Evolutionary conservation across 2,888 invertebrate species (phyloP), one percentile per base, ranked within the genome.

Genomic region (Choreutis nemorana): DNA sequence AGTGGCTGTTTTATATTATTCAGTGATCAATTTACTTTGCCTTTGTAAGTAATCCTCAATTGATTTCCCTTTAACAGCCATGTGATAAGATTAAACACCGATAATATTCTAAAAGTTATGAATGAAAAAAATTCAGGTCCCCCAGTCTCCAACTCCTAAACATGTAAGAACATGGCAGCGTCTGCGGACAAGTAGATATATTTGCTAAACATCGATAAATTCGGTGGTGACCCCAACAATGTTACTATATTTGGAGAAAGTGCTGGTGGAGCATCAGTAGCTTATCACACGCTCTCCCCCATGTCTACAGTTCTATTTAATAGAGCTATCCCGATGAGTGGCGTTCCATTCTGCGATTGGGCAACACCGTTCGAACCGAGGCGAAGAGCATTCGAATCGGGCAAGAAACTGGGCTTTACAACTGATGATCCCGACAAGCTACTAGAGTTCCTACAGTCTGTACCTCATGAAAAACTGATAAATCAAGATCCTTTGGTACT

Each of bases 181-280:
- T n/a, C n/a, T n/a, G n/a, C n/a, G n/a, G n/a, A n/a, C n/a, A n/a
- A n/a, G n/a, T n/a, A n/a, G n/a, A n/a, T n/a, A n/a, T n/a, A n/a
- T n/a, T n/a, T n/a, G n/a, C n/a, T n/a, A n/a, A 61, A 61, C 26
- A 57, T 63, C n/a, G 18, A 28, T 0, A 34, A 36, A 4, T 62
- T 62, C 29, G 61, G 62, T 7, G 63, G 63, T 4, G 49, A 60
- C 32, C 41, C 56, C 0, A 36, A 41, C 2, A 55, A 51, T 27
- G 44, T 63, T 0, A 64, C 64, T 0, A 31, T 64, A 9, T 54
- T 64, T 30, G 64, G 62, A 11, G 48, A 60, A 33, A 65, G 62
- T 23, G 56, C 61, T 8, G 65, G 65, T 3, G 56, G 56, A 1
- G 39, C 56, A 2, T 52, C 60, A 0, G 35, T 47, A 4, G 36